Base-by-base conservation (phyloP, 2,888 invertebrate genomes). In the Carterocephalus palaemon region DNA sequence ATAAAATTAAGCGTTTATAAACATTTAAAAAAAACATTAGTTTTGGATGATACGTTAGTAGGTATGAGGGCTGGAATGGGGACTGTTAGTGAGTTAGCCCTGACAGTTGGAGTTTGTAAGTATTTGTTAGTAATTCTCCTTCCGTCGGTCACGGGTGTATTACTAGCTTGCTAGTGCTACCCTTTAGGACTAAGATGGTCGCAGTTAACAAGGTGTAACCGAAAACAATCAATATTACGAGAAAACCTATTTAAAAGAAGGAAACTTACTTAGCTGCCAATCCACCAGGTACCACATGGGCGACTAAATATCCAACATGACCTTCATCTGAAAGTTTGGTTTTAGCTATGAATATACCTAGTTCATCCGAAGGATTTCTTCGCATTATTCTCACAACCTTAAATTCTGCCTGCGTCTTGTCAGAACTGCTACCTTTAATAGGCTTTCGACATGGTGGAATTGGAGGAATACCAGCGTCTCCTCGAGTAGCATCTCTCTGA, bases 311-410 rank as follows among this genome's bases (percentile, higher is more conserved):
- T 8, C 91, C 91, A n/a, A 88, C 67, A 46, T 86, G 88, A n/a
- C 87, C 89, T 66, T 89, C 88, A 42, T 89, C 89, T 2, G 89
- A 81, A 8, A 90, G 78, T 51, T 89, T 90, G 20, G 89, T 89
- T 74, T 91, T 92, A 2, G 92, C 91, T 47, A 93, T 92, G 60
- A 91, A 91, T 66, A 93, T 92, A 3, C 93, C 93, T 29, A 93
- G 72, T 67, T 92, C 92, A 62, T 92, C 91, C 20, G 85, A 75
- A 2, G 89, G 84, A 47, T 77, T 86, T 46, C 87, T 85, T 56
- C 89, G 88, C 2, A 80, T 69, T 49, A 92, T 87, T 57, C 89
- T 88, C 3, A 91, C 90, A 3, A 84, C 86, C 72, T 85, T 79
- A 53, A 81, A 81, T 59, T 83, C 77, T 10, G 72, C 69, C 52